These are phyloP conservation scores for Agraylea sexmaculata DNA, from an alignment of 1,140 invertebrate species.

Conservation along the genomic window DNA sequence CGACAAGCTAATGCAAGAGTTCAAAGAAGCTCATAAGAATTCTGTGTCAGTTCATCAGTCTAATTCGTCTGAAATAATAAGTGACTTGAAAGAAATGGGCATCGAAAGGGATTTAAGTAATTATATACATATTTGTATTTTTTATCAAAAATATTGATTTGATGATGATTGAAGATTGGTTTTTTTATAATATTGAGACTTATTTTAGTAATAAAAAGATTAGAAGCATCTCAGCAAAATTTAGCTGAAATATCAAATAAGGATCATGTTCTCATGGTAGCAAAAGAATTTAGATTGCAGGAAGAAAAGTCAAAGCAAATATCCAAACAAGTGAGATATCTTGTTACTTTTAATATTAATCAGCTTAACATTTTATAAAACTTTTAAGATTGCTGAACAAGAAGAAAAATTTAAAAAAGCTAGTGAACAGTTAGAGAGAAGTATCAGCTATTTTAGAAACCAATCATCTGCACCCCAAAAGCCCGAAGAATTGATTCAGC, in stretches of 20 bases:
- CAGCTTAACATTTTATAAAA: constrained; percentile 4
- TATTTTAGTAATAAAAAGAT: constrained; percentile 52
- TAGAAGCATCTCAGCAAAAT: constrained; percentile 51
- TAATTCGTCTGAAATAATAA: constrained; percentile 50
- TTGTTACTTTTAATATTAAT: constrained; percentile 2
- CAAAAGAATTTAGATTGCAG: constrained; percentile 53
- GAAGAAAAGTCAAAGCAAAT: constrained; percentile 61
- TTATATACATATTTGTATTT: constrained; percentile 15
- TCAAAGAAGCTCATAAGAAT: constrained; percentile 69
- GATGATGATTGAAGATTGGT: neutral
- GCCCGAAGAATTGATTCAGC: constrained; percentile 45
- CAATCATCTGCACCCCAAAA: constrained; percentile 40
- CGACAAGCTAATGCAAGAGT: constrained; percentile 66
- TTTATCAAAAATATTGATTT: constrained; percentile 1
- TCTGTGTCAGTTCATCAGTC: constrained; percentile 49
- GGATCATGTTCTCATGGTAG: constrained; percentile 32
- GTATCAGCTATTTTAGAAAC: constrained; percentile 36
- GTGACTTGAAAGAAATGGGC: constrained; percentile 75
- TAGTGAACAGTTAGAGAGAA: constrained; percentile 34
- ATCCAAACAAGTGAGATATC: constrained; percentile 40
- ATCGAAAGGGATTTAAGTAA: constrained; percentile 67
- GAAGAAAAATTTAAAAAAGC: constrained; percentile 34
- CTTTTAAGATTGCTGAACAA: constrained; percentile 32
- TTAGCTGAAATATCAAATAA: constrained; percentile 34
- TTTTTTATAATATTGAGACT: constrained; percentile 38